Conservation (phyloP, 1,140 invertebrate genomes). For the Ectropis grisescens region DNA sequence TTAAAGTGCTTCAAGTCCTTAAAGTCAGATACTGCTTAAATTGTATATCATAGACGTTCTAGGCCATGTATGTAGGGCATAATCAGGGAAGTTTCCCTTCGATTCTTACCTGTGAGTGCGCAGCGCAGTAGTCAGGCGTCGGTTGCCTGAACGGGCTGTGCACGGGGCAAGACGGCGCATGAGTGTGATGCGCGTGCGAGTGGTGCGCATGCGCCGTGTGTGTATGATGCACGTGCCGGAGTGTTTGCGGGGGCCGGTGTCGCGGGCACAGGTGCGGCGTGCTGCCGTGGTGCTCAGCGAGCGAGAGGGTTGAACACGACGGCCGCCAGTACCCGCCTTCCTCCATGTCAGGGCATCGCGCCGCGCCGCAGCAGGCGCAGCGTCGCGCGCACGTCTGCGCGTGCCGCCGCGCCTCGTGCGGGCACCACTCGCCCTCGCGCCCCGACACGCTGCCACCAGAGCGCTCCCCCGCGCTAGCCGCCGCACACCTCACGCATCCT, state of each 20-base stretch:
- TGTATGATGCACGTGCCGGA: slow-evolving; percentile 34
- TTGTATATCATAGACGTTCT: too few relatives aligned
- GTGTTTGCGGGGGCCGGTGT: slow-evolving; percentile 34
- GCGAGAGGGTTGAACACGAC: slow-evolving; percentile 58
- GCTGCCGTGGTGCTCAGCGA: slow-evolving; percentile 57
- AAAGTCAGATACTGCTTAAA: too few relatives aligned
- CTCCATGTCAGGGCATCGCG: slow-evolving; percentile 57
- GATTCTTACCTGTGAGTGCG: slow-evolving; percentile 66
- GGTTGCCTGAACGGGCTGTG: slow-evolving; percentile 62
- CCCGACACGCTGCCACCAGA: slow-evolving; percentile 57
- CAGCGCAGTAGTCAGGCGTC: slow-evolving; percentile 57
- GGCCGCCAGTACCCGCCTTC: slow-evolving; percentile 60
- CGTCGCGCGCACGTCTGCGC: slow-evolving; percentile 59
- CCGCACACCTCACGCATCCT: slow-evolving; percentile 53
- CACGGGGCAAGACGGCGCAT: slow-evolving; percentile 47
- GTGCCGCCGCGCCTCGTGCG: slow-evolving; percentile 61
- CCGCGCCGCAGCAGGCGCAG: slow-evolving; percentile 60
- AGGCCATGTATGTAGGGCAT: too few relatives aligned
- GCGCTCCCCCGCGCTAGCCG: slow-evolving; percentile 39
- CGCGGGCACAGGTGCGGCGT: slow-evolving; percentile 47
- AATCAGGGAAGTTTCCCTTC: too few relatives aligned
- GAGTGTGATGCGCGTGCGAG: slow-evolving; percentile 30
- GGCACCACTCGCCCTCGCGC: slow-evolving; percentile 61
- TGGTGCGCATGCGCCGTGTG: slow-evolving; percentile 32
- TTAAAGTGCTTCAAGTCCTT: too few relatives aligned